phyloP scores from a whole-genome alignment of 2,113 vertebrate species.

The Tricholaema leucomelas region DNA sequence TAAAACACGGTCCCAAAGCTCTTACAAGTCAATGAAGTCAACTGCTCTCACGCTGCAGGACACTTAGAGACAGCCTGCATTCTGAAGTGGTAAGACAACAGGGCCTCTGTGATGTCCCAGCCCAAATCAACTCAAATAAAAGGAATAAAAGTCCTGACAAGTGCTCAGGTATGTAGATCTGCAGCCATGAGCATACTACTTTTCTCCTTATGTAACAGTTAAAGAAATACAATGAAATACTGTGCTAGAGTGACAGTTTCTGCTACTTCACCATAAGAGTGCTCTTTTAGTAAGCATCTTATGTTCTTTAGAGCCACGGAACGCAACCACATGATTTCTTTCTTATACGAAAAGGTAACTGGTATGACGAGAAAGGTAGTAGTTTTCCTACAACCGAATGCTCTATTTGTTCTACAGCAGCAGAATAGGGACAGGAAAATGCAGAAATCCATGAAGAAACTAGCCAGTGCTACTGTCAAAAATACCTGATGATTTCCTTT shows the following conservation, averaged over 20 bases:
- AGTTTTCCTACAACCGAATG: background rate
- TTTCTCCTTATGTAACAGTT: background rate
- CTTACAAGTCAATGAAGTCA: background rate
- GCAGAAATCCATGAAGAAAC: background rate
- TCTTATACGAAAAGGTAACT: background rate
- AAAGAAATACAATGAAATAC: background rate
- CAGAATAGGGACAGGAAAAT: background rate
- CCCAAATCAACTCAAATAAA: slow-evolving; percentile 28
- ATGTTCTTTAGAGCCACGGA: background rate
- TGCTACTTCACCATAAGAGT: background rate
- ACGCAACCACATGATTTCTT: background rate
- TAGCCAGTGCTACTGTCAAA: background rate
- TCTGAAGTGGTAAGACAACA: background rate
- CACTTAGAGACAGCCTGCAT: background rate
- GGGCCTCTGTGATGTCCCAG: background rate
- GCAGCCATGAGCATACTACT: background rate
- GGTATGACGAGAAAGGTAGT: background rate
- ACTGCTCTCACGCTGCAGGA: slow-evolving; percentile 28
- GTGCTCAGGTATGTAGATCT: background rate
- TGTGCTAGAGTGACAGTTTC: background rate
- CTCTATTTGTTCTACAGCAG: background rate
- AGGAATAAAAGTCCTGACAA: background rate
- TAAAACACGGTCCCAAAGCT: background rate
- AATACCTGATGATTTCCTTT: background rate
- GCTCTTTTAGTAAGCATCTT: background rate